Percentiles rank a stretch among this genome's conserved stretches.
Evolutionary conservation across 2,888 invertebrate genomes (phyloP).

Genomic region (Caradrina clavipalpis): DNA sequence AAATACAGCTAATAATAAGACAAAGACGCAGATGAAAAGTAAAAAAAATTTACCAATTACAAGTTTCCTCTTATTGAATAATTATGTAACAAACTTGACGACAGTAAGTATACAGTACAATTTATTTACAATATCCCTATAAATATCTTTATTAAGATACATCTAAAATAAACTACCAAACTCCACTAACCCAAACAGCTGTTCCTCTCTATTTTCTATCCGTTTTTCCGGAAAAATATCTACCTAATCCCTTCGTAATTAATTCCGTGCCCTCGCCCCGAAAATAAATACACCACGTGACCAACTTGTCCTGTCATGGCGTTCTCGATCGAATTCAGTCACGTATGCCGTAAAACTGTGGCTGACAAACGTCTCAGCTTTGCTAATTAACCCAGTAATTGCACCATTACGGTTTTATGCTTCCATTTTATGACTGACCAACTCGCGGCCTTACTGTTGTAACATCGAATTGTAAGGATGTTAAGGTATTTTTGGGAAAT

Average conservation of each 20-base stretch:
- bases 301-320: conserved; percentile 53
- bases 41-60: too few species aligned
- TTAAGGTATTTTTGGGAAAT: conserved; percentile 52
- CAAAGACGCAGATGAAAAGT: too few species aligned
- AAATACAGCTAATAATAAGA: too few species aligned
- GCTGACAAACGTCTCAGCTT: conserved; percentile 82
- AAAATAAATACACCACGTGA: conserved; percentile 70
- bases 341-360: conserved; percentile 80
- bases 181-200: conserved; percentile 17
- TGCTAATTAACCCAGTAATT: conserved; percentile 87
- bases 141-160: too few species aligned
- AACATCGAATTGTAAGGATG: conserved; percentile 58
- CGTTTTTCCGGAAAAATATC: conserved; percentile 41
- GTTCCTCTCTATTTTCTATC: conserved; percentile 15
- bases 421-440: conserved; percentile 81
- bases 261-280: conserved; percentile 61
- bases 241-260: conserved; percentile 56
- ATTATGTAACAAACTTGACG: too few species aligned
- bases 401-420: conserved; percentile 83
- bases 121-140: too few species aligned
- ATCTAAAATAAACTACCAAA: too few species aligned
- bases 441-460: conserved; percentile 63
- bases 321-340: conserved; percentile 72
- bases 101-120: too few species aligned
- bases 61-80: too few species aligned